Evolutionary conservation across 2,888 invertebrate genomes (phyloP).

Genomic region (Erebia palarica): DNA sequence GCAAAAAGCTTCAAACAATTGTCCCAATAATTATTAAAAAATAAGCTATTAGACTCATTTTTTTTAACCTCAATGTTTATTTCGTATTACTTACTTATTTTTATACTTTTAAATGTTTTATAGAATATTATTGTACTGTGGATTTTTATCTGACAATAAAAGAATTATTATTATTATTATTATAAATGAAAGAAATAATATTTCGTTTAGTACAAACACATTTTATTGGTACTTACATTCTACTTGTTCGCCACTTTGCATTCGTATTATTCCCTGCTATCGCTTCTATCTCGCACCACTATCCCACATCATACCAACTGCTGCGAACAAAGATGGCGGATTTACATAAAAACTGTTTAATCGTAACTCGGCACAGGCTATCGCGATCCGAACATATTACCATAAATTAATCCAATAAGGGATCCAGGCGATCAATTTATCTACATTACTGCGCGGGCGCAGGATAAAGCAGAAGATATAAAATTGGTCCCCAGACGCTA

Average conservation of each 20-base stretch:
- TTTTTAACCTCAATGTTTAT: too few species aligned
- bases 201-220: too few species aligned
- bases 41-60: too few species aligned
- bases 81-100: too few species aligned
- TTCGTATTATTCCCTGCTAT: background rate
- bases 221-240: background rate
- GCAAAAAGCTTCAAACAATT: too few species aligned
- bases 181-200: too few species aligned
- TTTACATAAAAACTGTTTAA: constrained; percentile 78
- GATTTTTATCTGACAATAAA: too few species aligned
- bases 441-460: constrained; percentile 67
- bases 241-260: background rate
- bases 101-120: too few species aligned
- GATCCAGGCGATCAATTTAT: constrained; percentile 69
- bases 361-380: constrained; percentile 70
- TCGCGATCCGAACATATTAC: constrained; percentile 72
- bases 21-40: too few species aligned
- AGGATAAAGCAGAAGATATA: constrained; percentile 49
- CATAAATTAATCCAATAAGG: constrained; percentile 74
- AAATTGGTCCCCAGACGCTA: constrained; percentile 46
- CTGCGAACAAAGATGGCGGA: constrained; percentile 73
- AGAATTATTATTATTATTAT: too few species aligned
- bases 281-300: constrained; percentile 37
- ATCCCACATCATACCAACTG: constrained; percentile 54
- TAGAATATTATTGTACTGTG: too few species aligned